These are phyloP conservation scores for Lepisosteus oculatus DNA, from an alignment of 2,113 vertebrate genomes.

Conservation along the genomic window DNA sequence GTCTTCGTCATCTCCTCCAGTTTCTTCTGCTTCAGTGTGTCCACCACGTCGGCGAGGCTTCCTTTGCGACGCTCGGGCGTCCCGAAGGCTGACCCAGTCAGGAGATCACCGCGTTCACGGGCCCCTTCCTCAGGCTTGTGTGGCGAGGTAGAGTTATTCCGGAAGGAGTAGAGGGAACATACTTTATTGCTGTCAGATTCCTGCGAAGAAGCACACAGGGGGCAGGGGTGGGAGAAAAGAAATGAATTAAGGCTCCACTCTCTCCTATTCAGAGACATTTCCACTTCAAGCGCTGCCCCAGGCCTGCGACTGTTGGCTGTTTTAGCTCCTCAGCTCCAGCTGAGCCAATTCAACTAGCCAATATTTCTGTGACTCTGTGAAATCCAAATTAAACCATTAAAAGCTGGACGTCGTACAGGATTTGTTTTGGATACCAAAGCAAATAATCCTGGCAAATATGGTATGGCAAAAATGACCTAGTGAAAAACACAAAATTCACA, in stretches of 20 bases:
- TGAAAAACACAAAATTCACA: no score
- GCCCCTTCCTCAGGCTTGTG: slow-evolving; percentile 97
- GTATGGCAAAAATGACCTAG: no score
- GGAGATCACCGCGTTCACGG: slow-evolving; percentile 90
- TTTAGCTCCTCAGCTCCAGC: no score
- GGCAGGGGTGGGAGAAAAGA: slow-evolving; percentile 29
- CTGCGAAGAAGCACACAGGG: slow-evolving; percentile 71
- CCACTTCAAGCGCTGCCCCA: no score
- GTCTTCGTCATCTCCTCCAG: slow-evolving; percentile 98
- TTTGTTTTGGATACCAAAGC: no score
- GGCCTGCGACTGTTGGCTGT: no score
- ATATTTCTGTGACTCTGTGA: no score
- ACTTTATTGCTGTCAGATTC: slow-evolving; percentile 98
- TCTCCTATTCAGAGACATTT: no score
- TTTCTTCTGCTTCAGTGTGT: slow-evolving; percentile 98
- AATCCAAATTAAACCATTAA: no score
- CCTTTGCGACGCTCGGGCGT: slow-evolving; percentile 97
- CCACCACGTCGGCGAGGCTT: slow-evolving; percentile 97
- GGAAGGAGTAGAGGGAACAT: slow-evolving; percentile 98
- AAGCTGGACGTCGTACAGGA: no score
- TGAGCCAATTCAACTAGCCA: no score
- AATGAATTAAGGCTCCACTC: slow-evolving; percentile 11
- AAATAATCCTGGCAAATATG: no score
- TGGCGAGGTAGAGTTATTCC: slow-evolving; percentile 98
- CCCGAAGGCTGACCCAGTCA: slow-evolving; percentile 91